Conservation (phyloP, 2,797 vertebrate species). For the Urophycis tenuis region DNA sequence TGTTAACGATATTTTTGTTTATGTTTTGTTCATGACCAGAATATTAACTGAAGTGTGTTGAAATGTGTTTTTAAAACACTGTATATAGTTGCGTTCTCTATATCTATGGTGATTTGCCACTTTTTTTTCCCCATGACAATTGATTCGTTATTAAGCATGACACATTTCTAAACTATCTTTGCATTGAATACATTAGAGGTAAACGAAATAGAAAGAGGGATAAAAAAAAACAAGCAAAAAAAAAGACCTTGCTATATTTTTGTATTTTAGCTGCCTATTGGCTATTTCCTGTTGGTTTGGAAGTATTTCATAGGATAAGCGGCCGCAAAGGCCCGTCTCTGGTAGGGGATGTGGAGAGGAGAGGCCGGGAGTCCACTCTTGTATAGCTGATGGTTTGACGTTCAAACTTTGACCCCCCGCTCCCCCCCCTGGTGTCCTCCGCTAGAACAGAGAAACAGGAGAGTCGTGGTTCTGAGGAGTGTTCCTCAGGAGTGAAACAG, state of each 20-base stretch:
- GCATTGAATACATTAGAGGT: conserved; percentile 58
- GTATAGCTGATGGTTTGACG: too few relatives aligned
- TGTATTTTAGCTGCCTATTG: conserved; percentile 78
- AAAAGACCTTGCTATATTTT: conserved; percentile 88
- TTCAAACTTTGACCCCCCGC: conserved; percentile 15
- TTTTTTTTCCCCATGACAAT: conserved; percentile 75
- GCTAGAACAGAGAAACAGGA: not conserved
- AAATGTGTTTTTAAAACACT: conserved; percentile 54
- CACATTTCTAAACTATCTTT: conserved; percentile 83
- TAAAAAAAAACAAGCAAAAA: conserved; percentile 51
- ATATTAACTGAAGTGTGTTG: conserved; percentile 69
- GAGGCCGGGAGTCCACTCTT: conserved; percentile 15
- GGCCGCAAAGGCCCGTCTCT: conserved; percentile 11
- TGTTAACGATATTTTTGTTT: conserved; percentile 80
- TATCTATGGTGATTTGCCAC: conserved; percentile 85
- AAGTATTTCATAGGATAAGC: conserved; percentile 31
- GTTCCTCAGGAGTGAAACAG: too few relatives aligned
- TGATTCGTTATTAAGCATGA: conserved; percentile 85
- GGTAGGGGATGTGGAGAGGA: conserved; percentile 17
- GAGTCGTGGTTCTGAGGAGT: too few relatives aligned
- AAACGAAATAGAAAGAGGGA: conserved; percentile 39
- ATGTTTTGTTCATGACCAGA: conserved; percentile 74
- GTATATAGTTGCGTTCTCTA: conserved; percentile 60
- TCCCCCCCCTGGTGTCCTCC: not conserved
- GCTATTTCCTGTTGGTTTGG: conserved; percentile 46